Conservation (phyloP, 2,797 vertebrate genomes). For the Apogon talboti region DNA sequence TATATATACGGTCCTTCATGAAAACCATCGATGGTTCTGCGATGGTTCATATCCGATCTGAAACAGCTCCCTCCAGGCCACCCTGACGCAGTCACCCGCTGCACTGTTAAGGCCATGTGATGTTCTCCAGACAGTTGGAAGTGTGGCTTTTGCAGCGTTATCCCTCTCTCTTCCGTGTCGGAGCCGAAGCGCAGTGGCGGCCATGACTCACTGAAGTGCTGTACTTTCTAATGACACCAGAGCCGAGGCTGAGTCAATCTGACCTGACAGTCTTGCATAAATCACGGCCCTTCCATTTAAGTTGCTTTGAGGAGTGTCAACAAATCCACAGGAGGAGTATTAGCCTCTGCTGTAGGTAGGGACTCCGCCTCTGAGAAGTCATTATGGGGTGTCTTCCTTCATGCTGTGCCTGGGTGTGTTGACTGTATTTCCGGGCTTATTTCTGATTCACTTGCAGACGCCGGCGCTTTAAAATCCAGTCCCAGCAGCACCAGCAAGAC, state of each 20-base stretch:
- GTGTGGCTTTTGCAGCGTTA: conserved; percentile 73
- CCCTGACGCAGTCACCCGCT: conserved; percentile 41
- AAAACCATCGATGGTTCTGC: conserved; percentile 20
- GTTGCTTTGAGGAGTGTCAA: conserved; percentile 80
- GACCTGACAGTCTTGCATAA: conserved; percentile 82
- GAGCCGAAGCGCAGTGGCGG: conserved; percentile 70
- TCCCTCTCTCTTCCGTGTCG: conserved; percentile 70
- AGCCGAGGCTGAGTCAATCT: conserved; percentile 77
- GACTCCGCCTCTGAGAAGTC: conserved; percentile 72
- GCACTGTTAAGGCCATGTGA: conserved; percentile 64
- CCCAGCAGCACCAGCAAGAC: conserved; percentile 40
- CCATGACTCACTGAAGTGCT: conserved; percentile 78
- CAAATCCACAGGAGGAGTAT: conserved; percentile 77
- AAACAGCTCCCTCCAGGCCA: conserved; percentile 63
- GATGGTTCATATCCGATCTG: conserved; percentile 55
- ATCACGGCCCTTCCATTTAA: conserved; percentile 77
- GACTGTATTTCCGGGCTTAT: conserved; percentile 66
- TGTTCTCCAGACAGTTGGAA: conserved; percentile 73
- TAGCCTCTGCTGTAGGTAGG: conserved; percentile 72
- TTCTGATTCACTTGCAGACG: conserved; percentile 63
- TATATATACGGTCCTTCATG: conserved; percentile 41
- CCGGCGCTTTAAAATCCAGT: conserved; percentile 49
- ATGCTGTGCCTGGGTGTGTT: conserved; percentile 64
- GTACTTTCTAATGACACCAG: conserved; percentile 79
- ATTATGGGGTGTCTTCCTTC: conserved; percentile 73